Evolutionary conservation across 2,797 vertebrate genomes (phyloP).

Genomic region (Macropus fuliginosus): DNA sequence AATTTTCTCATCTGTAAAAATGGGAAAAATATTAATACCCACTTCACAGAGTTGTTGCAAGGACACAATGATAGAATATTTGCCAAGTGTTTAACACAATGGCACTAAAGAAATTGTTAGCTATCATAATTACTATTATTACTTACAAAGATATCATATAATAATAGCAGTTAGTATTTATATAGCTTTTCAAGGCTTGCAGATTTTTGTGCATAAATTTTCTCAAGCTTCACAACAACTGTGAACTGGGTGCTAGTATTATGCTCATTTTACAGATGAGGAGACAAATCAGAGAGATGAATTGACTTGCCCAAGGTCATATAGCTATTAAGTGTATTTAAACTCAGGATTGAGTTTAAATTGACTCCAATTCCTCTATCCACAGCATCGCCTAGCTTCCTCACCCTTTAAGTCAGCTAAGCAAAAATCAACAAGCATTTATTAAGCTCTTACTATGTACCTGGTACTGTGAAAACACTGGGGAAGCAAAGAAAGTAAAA

Average conservation of each 20-base stretch:
- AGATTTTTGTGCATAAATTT: neutral
- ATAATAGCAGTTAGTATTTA: neutral
- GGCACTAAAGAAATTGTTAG: neutral
- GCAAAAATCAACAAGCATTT: neutral
- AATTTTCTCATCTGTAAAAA: neutral
- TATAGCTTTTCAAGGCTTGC: neutral
- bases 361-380: neutral
- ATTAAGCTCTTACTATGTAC: neutral
- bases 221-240: neutral
- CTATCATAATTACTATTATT: neutral
- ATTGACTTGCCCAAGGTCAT: neutral
- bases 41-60: neutral
- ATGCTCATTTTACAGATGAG: neutral
- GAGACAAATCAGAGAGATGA: neutral
- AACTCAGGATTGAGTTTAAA: neutral
- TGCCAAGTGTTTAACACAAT: neutral
- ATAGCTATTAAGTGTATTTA: neutral
- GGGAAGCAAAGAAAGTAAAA: neutral
- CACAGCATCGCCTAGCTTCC: neutral
- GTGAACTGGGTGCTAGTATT: neutral
- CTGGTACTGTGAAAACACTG: neutral
- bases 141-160: neutral
- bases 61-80: neutral
- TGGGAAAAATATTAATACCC: neutral
- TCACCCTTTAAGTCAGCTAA: neutral